Conservation (phyloP, 2,797 vertebrate genomes). For the Philypnodon macrostomus region DNA sequence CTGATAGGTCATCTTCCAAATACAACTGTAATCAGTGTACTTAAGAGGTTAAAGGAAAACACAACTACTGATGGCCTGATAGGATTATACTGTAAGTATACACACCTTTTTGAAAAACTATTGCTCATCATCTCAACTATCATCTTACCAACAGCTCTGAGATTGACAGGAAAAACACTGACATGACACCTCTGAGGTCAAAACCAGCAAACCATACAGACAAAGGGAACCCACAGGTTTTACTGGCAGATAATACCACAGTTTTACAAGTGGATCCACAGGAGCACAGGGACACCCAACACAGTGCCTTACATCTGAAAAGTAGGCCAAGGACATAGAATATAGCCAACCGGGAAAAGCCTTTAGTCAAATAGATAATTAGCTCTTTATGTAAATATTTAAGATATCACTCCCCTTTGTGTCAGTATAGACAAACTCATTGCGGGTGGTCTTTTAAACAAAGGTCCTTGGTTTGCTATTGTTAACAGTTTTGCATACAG, state of each 20-base stretch:
- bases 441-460: neutral
- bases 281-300: slow-evolving; percentile 22
- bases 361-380: slow-evolving; percentile 6
- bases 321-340: slow-evolving; percentile 24
- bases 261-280: slow-evolving; percentile 19
- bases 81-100: neutral
- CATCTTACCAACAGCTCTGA: neutral
- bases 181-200: slow-evolving; percentile 47
- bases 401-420: neutral
- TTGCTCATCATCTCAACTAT: slow-evolving; percentile 18
- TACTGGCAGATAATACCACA: slow-evolving; percentile 36
- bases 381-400: slow-evolving; percentile 12
- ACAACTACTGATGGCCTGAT: slow-evolving; percentile 12
- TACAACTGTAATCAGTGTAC: slow-evolving; percentile 17
- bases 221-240: no score
- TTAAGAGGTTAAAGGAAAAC: slow-evolving; percentile 1
- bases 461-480: slow-evolving; percentile 16
- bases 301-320: slow-evolving; percentile 33
- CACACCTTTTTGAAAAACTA: slow-evolving; percentile 21
- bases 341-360: slow-evolving; percentile 5
- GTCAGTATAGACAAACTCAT: no score
- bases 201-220: slow-evolving; percentile 30
- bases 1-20: slow-evolving; percentile 11
- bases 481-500: slow-evolving; percentile 21
- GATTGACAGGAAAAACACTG: slow-evolving; percentile 48